Evolutionary conservation across 2,888 invertebrate species (phyloP), one percentile per base, ranked within the genome.

Genomic region (Ditylenchus weischeri): DNA sequence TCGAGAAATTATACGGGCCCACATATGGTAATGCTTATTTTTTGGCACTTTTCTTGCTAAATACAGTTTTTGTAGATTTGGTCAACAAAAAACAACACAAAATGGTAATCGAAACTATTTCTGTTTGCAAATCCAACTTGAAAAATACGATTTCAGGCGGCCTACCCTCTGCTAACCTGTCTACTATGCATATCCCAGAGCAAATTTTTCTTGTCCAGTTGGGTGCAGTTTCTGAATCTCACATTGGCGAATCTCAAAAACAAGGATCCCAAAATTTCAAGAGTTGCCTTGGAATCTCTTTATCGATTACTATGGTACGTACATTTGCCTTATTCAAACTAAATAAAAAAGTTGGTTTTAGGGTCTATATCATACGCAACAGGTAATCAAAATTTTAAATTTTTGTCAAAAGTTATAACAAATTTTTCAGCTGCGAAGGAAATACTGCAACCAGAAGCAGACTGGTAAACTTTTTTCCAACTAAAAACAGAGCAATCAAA

Each of bases 81-180:
- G 93, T 93, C 10, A 93, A 93, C 18, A 95, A 96, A 86, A 92
- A 93, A 58, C 98, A 98, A 84, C 98, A 99, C 85, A 89, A 92
- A 11, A 86, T 96, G 83, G 86, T 86, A 18, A 62, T 68, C 23
- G n/a, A 60, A 58, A 50, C 49, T 47, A 11, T 48, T 69, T 35
- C 6, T 35, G 29, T 29, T 5, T 29, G 29, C 2, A 29, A 29
- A n/a, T n/a, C 29, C 29, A 5, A 29, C 29, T 5, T 29, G 5
- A 29, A 29, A 29, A n/a, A n/a, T 5, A 29, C 21, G 5, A 29
- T 36, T 72, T 21, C 69, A 86, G 85, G 94, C 96, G 0, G 87
- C 98, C n/a, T 98, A 95, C 84, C 98, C 98, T 0, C 87, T 99
- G 67, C 92, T 96, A 62, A 99, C 98, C 0, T 99, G 98, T 84